A percentile compares a stretch with the other conserved stretches of the same genome.
Conservation (phyloP, 2,797 vertebrate species). For the Sus cebifrons region DNA sequence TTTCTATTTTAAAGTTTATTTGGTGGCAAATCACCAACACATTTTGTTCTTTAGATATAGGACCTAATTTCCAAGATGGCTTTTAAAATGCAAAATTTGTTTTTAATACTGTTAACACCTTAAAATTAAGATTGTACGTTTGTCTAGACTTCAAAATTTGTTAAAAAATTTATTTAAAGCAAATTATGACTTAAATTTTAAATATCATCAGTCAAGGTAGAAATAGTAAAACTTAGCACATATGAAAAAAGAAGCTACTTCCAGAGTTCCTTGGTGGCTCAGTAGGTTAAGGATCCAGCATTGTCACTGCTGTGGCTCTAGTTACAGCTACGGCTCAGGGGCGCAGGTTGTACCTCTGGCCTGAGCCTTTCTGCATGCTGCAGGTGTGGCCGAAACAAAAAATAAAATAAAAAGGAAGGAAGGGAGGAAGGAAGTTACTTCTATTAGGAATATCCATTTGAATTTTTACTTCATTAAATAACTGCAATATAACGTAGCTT, state of each 20-base stretch:
- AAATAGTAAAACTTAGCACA: conserved; percentile 46
- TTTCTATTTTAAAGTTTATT: conserved; percentile 40
- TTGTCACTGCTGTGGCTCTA: no score
- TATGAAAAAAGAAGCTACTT: conserved; percentile 63
- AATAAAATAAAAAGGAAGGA: no score
- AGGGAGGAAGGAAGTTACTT: conserved; percentile 46
- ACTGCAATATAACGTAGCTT: background rate
- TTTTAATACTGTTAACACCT: conserved; percentile 47
- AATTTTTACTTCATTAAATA: conserved; percentile 56
- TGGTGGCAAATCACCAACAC: background rate
- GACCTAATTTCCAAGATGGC: background rate
- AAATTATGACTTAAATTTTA: conserved; percentile 59
- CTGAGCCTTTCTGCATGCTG: no score
- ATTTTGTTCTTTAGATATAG: conserved; percentile 18
- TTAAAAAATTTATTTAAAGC: conserved; percentile 61
- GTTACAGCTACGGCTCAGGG: no score
- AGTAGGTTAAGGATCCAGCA: no score
- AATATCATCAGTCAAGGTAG: background rate
- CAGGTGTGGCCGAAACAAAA: no score
- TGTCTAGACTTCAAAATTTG: conserved; percentile 63
- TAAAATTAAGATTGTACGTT: conserved; percentile 50
- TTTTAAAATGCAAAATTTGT: conserved; percentile 63
- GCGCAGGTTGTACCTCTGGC: no score
- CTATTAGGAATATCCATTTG: conserved; percentile 29
- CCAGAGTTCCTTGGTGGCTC: background rate